A percentile compares a stretch with the other conserved stretches of the same genome.
Conservation (phyloP, 2,797 vertebrate species). For the Crenichthys baileyi region DNA sequence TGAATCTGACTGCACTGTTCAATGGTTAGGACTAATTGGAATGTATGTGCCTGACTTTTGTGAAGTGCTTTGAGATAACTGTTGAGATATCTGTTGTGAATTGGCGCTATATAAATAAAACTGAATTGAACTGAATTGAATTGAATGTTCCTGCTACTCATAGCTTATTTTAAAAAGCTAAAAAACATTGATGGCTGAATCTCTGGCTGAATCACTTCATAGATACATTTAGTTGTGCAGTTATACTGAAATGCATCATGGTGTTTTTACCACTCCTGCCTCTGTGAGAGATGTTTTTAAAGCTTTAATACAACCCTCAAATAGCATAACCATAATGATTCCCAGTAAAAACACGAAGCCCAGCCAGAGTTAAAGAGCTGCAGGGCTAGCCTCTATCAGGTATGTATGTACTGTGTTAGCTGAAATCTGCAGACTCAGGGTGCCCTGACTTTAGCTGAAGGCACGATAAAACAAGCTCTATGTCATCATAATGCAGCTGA, state of each 20-base stretch:
- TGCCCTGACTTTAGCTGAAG: too few species aligned
- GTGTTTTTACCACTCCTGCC: not conserved
- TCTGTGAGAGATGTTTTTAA: not conserved
- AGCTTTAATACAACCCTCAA: not conserved
- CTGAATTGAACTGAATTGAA: too few species aligned
- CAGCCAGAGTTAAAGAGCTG: not conserved
- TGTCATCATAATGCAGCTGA: too few species aligned
- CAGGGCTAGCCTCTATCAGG: not conserved
- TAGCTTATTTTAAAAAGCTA: not conserved
- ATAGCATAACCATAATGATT: not conserved
- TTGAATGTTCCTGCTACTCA: too few species aligned
- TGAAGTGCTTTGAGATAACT: too few species aligned
- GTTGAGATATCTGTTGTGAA: too few species aligned
- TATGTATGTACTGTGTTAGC: not conserved
- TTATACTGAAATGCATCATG: not conserved
- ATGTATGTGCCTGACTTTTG: too few species aligned
- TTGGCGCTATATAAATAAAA: too few species aligned
- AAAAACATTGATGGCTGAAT: not conserved
- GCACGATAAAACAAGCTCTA: too few species aligned
- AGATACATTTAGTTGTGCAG: not conserved
- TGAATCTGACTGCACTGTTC: too few species aligned
- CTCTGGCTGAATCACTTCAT: not conserved
- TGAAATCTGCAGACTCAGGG: not conserved
- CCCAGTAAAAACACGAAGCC: not conserved
- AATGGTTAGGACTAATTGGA: too few species aligned